Percentiles rank a stretch among this genome's conserved stretches.
These are phyloP conservation scores for Cecidostiba fungosa DNA, from an alignment of 2,888 invertebrate species.

Conservation along the genomic window DNA sequence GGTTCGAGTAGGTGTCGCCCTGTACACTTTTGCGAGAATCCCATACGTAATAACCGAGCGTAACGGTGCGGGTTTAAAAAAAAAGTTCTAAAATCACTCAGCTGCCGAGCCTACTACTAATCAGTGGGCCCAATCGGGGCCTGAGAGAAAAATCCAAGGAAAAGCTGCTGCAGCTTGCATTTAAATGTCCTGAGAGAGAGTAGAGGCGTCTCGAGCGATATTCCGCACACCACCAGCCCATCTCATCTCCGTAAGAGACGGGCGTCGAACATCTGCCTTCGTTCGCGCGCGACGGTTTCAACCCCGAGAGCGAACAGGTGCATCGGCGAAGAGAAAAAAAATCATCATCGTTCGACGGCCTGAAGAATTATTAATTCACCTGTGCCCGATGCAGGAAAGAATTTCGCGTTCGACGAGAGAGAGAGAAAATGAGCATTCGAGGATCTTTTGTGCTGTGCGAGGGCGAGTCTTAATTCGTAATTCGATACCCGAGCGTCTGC, in stretches of 20 bases:
- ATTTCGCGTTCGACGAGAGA: neutral
- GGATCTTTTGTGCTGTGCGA: neutral
- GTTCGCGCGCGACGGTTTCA: constrained; percentile 34
- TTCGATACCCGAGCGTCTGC: constrained; percentile 20
- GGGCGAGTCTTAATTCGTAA: constrained; percentile 14
- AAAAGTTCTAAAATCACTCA: neutral
- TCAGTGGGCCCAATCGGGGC: neutral
- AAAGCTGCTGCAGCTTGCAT: constrained; percentile 5
- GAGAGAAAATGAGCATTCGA: neutral
- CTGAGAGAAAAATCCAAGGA: neutral
- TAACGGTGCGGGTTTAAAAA: neutral
- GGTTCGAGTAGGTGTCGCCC: neutral
- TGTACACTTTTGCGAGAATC: neutral
- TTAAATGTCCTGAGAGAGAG: constrained; percentile 18
- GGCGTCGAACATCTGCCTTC: constrained; percentile 56
- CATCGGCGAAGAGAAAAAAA: constrained; percentile 45
- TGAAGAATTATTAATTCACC: constrained; percentile 39
- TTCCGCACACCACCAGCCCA: neutral
- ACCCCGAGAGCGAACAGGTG: constrained; percentile 55
- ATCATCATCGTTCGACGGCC: constrained; percentile 9
- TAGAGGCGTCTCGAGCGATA: neutral
- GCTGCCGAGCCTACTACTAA: neutral
- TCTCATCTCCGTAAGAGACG: constrained; percentile 35
- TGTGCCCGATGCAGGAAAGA: neutral
- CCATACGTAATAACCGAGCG: too few relatives aligned